A percentile compares a stretch with the other conserved stretches of the same genome.
These are phyloP conservation scores for Lasioglossum calceatum DNA, from an alignment of 2,888 invertebrate genomes.

Conservation along the genomic window DNA sequence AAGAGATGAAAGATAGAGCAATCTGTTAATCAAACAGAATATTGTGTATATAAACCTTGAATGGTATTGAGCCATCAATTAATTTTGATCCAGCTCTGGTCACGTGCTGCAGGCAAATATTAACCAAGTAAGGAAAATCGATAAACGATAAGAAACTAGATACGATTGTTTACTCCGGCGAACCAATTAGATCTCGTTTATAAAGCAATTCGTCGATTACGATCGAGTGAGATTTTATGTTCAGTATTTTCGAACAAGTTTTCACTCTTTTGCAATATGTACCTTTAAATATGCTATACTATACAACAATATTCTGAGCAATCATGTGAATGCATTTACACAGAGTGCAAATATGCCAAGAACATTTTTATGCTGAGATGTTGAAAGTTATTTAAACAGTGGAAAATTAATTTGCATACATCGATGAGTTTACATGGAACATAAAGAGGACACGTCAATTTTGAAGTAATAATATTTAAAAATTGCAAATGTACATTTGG, in stretches of 20 bases:
- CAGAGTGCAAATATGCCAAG: background rate
- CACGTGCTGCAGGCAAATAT: slow-evolving; percentile 8
- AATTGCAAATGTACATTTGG: background rate
- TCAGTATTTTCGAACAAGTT: background rate
- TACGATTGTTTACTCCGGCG: background rate
- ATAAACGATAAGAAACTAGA: slow-evolving; percentile 1
- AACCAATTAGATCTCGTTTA: background rate
- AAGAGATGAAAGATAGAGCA: slow-evolving; percentile 18
- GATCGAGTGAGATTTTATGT: background rate
- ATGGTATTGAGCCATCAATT: slow-evolving; percentile 18
- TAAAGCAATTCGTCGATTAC: background rate
- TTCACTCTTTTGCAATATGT: background rate
- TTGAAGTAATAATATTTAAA: background rate
- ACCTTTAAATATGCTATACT: background rate
- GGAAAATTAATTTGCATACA: background rate
- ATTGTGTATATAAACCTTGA: slow-evolving; percentile 1
- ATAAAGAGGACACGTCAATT: background rate
- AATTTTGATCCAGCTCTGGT: background rate
- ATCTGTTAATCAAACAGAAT: slow-evolving; percentile 15
- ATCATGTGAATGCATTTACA: background rate
- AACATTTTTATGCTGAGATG: background rate
- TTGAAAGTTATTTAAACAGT: background rate
- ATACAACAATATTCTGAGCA: background rate
- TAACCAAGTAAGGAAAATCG: slow-evolving; percentile 5
- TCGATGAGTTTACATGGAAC: too few relatives aligned